Base-by-base conservation (phyloP, 2,888 invertebrate species). In the Epirrhoe alternata region DNA sequence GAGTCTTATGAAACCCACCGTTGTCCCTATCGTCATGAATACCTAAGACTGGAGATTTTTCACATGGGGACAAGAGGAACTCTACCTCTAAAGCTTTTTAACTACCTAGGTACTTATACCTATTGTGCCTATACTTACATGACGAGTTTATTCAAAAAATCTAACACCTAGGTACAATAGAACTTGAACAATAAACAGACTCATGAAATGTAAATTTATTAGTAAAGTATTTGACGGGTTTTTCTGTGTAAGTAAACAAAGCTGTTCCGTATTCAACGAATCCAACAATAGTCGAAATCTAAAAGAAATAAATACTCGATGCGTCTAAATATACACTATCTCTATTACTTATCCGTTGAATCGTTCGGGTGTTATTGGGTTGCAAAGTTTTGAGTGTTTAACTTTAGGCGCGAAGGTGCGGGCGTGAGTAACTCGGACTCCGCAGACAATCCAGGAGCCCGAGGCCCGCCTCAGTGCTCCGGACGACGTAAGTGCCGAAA, bases 401-500 rank as follows among this genome's bases (percentile, higher is more conserved):
- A 82, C 78, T 79, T 80, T 79, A 67, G 71, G 71, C 71, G 74
- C 73, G 72, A 74, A 78, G 75, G 75, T 78, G 78, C 77, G 77
- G 77, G 79, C 77, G 77, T 89, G 89, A 88, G 79, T 89, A 89
- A 89, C 84, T 78, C 82, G 83, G 84, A 77, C 80, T 83, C 78
- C 84, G 86, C 83, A 92, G 91, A 90, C 90, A 85, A 85, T 84
- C 74, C 83, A 81, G 86, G 78, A 86, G 82, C 73, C 83, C 79
- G 82, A 77, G 82, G 81, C 80, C 79, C 82, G 85, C 82, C 84
- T 86, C 92, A 93, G 92, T 92, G 86, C 86, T 89, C 86, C 86
- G 90, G 82, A 86, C 88, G 91, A 83, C 90, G 91, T 91, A 92
- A 93, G 92, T 92, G 92, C 89, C 77, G 92, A 90, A 87, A 91